Conservation (phyloP, 2,113 vertebrate species). For the Cichladusa arquata region DNA sequence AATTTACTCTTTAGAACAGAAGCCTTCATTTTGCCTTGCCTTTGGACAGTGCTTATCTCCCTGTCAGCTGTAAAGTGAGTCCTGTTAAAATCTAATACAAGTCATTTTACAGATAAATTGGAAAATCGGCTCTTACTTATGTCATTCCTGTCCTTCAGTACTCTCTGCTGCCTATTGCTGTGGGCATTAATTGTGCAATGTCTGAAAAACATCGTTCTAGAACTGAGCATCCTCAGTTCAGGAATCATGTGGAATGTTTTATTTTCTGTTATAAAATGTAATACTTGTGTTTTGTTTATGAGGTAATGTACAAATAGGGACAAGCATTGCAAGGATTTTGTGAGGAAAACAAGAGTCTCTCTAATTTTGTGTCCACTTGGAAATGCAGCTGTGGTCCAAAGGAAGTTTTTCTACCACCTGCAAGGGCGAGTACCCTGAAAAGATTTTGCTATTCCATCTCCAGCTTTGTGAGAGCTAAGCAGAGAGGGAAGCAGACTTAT, state of each 20-base stretch:
- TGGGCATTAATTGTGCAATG: neutral
- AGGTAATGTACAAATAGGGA: neutral
- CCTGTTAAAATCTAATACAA: neutral
- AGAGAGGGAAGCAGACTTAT: neutral
- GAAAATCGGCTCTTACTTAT: neutral
- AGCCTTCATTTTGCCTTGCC: neutral
- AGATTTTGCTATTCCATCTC: neutral
- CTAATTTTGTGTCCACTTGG: neutral
- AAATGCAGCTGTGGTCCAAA: neutral
- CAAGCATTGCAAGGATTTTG: neutral
- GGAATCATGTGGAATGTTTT: neutral
- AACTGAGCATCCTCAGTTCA: neutral
- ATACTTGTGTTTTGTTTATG: neutral
- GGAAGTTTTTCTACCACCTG: neutral
- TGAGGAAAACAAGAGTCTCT: neutral
- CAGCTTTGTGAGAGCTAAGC: neutral
- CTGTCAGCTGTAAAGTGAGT: neutral
- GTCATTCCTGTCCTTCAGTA: neutral
- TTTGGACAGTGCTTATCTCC: neutral
- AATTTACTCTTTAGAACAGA: neutral
- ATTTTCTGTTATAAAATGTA: neutral
- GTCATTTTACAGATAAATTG: neutral
- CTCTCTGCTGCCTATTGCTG: neutral
- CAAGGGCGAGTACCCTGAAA: neutral
- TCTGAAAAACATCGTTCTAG: neutral